Evolutionary conservation across 2,797 vertebrate genomes (phyloP), one percentile per base, ranked within the genome.

Genomic region (Lacerta viridis): DNA sequence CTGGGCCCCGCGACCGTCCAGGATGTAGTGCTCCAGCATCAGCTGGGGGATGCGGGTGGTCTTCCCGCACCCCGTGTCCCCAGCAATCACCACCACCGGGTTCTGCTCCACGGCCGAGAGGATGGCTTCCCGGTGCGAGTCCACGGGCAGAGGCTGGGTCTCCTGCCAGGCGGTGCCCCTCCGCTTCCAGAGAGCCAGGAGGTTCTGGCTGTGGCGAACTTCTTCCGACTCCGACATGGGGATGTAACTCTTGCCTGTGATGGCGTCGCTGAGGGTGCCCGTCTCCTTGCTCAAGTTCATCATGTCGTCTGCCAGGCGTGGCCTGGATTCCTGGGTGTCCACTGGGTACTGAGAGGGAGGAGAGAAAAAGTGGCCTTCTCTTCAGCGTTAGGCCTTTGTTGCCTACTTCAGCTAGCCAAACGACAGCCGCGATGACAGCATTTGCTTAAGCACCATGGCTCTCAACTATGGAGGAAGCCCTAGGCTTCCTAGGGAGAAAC

Each of bases 61-160:
- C 85, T 99, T 99, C 33, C 99, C 99, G 0, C 99, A 99, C 59
- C 99, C 99, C 0, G 99, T 99, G 93, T 99, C 99, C 5, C 99
- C 99, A 0, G 98, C 98, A 9, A 99, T 98, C 89, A 99, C 98
- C 3, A 99, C 97, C 33, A 98, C 98, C 0, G 97, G 97, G 81
- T 98, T 98, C 80, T 97, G 96, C 88, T 97, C 97, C 15, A 99
- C 97, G 1, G 98, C 97, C 0, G 96, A 97, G 29, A 99, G 93
- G 88, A 99, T 98, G 0, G 95, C 96, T 93, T 98, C 96, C 61
- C 97, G 96, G 92, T 99, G 98, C 5, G 95, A 93, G 69, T 99
- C 99, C 0, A 98, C 98, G 0, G 99, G 99, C n/a, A 99, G 98
- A 15, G 95, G 95, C 80, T 96, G 96, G 25, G 94, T 92, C 1